Percentiles rank a stretch among this genome's conserved stretches.
Evolutionary conservation across 2,797 vertebrate species (phyloP).

Genomic region (Furcifer pardalis): DNA sequence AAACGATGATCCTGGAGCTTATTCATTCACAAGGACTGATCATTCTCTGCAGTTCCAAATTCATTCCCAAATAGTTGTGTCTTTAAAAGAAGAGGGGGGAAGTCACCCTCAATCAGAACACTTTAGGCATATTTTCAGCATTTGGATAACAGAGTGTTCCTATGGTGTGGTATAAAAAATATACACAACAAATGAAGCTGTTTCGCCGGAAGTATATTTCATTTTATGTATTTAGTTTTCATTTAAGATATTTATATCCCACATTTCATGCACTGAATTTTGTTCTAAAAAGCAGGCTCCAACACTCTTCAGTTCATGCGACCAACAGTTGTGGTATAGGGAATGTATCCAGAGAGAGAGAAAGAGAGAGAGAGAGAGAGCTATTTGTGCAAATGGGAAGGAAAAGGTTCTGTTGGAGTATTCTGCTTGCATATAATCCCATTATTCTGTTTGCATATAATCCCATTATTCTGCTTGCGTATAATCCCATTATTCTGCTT

Average conservation of each 20-base stretch:
- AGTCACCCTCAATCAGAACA: background rate
- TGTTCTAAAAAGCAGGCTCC: too few species aligned
- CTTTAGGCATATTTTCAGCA: constrained; percentile 61
- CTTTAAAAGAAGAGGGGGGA: constrained; percentile 27
- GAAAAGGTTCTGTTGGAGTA: too few species aligned
- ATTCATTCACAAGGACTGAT: constrained; percentile 77
- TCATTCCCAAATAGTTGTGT: constrained; percentile 75
- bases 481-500: too few species aligned
- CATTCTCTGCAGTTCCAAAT: constrained; percentile 73
- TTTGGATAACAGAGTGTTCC: constrained; percentile 45
- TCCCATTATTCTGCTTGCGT: too few species aligned
- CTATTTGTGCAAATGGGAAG: too few species aligned
- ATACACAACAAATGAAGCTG: constrained; percentile 17
- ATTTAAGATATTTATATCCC: background rate
- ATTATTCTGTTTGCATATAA: too few species aligned
- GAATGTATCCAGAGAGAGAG: too few species aligned
- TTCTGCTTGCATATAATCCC: too few species aligned
- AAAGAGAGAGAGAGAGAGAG: too few species aligned
- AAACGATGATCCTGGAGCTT: constrained; percentile 73
- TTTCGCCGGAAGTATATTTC: background rate
- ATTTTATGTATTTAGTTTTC: constrained; percentile 21
- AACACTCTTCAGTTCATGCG: too few species aligned
- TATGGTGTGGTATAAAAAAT: constrained; percentile 46
- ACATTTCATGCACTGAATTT: too few species aligned
- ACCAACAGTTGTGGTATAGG: too few species aligned